These are phyloP conservation scores for Polietes domitor DNA, from an alignment of 2,888 invertebrate species.

Conservation along the genomic window DNA sequence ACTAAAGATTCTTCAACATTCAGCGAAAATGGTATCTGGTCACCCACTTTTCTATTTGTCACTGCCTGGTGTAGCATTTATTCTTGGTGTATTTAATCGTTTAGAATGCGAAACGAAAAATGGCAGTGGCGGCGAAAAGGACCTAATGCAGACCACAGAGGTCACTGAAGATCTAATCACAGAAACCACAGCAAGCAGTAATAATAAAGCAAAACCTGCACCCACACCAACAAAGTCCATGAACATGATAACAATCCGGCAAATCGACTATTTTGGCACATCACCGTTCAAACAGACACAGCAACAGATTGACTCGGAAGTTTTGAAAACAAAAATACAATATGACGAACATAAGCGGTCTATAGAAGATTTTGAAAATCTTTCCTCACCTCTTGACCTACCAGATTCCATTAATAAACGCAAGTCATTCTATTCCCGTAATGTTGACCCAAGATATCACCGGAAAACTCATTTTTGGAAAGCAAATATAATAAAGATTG, in stretches of 20 bases:
- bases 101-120: constrained; percentile 72
- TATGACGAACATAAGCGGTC: constrained; percentile 77
- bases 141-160: constrained; percentile 65
- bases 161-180: constrained; percentile 64
- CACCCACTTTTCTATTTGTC: constrained; percentile 90
- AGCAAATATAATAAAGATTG: constrained; percentile 77
- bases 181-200: constrained; percentile 67
- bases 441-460: constrained; percentile 78
- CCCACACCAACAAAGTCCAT: constrained; percentile 72
- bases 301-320: constrained; percentile 87
- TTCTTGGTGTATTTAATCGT: constrained; percentile 85
- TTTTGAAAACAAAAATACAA: constrained; percentile 80
- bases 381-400: constrained; percentile 78
- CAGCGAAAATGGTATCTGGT: constrained; percentile 87
- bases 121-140: constrained; percentile 58
- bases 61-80: constrained; percentile 89
- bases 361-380: constrained; percentile 78
- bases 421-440: constrained; percentile 74
- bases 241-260: constrained; percentile 74
- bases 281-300: constrained; percentile 85
- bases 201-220: constrained; percentile 54
- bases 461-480: constrained; percentile 79
- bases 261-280: constrained; percentile 82
- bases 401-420: constrained; percentile 78
- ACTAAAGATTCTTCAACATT: constrained; percentile 78